These are phyloP conservation scores for Drosophila greeni DNA, from an alignment of 2,888 invertebrate genomes.

Conservation along the genomic window DNA sequence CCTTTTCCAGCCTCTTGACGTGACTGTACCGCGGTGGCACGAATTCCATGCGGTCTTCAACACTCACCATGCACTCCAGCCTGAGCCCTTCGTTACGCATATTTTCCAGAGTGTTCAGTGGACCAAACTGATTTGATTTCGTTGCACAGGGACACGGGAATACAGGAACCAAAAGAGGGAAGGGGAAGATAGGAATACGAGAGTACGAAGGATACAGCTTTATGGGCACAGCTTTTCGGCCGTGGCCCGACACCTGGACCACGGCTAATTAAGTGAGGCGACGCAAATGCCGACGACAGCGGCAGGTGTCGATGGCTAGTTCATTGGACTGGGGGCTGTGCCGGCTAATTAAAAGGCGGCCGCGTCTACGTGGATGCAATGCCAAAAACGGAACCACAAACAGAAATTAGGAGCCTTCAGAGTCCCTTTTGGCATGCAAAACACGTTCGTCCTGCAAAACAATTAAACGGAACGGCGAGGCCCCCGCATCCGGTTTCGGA, in stretches of 20 bases:
- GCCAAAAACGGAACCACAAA: conserved; percentile 52
- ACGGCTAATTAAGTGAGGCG: conserved; percentile 55
- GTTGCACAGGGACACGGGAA: conserved; percentile 6
- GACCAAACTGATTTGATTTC: conserved; percentile 26
- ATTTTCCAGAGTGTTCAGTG: conserved; percentile 28
- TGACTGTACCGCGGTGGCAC: conserved; percentile 28
- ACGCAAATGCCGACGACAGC: conserved; percentile 21
- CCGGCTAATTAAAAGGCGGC: conserved; percentile 65
- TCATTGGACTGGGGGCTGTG: conserved; percentile 32
- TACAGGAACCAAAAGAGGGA: not conserved
- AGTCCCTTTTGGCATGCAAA: conserved; percentile 54
- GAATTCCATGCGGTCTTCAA: conserved; percentile 32
- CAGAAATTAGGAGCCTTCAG: conserved; percentile 47
- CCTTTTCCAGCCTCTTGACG: not conserved
- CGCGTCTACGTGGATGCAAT: conserved; percentile 60
- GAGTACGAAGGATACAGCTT: not conserved
- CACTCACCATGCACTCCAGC: conserved; percentile 12
- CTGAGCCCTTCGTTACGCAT: conserved; percentile 7
- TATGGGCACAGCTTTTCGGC: conserved; percentile 15
- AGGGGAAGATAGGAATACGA: not conserved
- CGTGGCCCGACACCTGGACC: conserved; percentile 20
- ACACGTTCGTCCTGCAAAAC: conserved; percentile 63
- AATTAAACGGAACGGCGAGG: conserved; percentile 56
- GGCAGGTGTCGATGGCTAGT: conserved; percentile 42
- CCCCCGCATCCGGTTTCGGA: conserved; percentile 19